Evolutionary conservation across 2,113 vertebrate species (phyloP).

Genomic region (Gopherus evgoodei): DNA sequence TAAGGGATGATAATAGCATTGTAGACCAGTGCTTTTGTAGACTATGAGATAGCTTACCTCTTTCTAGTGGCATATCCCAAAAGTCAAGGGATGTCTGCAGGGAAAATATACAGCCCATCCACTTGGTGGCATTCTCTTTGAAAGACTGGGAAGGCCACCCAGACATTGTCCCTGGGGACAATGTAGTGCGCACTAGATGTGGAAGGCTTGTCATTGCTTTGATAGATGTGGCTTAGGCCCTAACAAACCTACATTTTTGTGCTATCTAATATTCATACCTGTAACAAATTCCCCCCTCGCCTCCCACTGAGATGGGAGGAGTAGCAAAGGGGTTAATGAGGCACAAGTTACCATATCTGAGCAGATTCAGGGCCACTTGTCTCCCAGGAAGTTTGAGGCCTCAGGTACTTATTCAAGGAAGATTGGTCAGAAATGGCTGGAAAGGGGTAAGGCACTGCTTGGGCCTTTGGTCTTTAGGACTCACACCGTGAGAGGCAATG

Average conservation of each 20-base stretch:
- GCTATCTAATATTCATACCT: not conserved
- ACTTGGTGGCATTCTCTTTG: accelerated
- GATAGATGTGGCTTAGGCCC: not conserved
- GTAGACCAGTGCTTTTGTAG: not conserved
- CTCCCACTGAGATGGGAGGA: not conserved
- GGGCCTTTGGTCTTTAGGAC: not conserved
- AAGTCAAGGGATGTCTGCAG: accelerated
- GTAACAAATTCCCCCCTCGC: not conserved
- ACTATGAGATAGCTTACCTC: not conserved
- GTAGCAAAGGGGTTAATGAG: not conserved
- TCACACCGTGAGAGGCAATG: no score
- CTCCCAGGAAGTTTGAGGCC: not conserved
- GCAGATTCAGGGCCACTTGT: accelerated
- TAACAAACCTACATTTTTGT: not conserved
- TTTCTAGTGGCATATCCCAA: not conserved
- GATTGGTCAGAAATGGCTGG: not conserved
- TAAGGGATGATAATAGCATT: not conserved
- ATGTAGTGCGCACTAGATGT: not conserved
- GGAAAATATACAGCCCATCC: not conserved
- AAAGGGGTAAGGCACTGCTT: not conserved
- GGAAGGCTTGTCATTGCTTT: not conserved
- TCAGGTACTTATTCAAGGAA: not conserved
- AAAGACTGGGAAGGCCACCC: not conserved
- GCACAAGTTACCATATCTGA: not conserved
- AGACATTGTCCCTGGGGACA: accelerated